Evolutionary conservation across 2,113 vertebrate species (phyloP).

Genomic region (Budorcas taxicolor): DNA sequence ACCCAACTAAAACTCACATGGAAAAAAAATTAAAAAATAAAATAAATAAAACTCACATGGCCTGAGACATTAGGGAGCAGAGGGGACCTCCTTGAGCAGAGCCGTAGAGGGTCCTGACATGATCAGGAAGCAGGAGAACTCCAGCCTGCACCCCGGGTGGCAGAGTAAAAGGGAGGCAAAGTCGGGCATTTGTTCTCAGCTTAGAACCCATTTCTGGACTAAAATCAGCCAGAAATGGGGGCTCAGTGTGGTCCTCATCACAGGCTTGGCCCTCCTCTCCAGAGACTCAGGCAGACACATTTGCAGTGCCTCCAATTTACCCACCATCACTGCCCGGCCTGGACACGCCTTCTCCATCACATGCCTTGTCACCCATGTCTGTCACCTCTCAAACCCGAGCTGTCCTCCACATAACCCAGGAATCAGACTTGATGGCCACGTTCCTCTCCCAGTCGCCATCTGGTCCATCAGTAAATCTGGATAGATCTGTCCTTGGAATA

Average conservation of each 20-base stretch:
- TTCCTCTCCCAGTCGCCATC: background rate
- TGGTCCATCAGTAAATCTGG: background rate
- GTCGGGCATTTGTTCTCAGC: background rate
- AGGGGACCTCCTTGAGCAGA: no score
- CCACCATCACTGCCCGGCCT: background rate
- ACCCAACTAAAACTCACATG: rapidly evolving
- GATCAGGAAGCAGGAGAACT: rapidly evolving
- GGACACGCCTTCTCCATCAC: background rate
- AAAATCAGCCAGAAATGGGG: background rate
- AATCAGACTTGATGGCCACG: background rate
- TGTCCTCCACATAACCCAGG: no score
- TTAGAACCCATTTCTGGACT: no score
- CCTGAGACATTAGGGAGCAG: no score
- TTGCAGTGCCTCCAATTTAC: background rate
- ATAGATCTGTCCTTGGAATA: background rate
- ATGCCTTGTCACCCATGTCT: background rate
- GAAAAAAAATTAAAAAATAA: no score
- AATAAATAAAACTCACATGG: rapidly evolving
- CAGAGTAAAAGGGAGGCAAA: background rate
- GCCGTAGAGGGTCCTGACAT: rapidly evolving
- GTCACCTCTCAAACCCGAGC: background rate
- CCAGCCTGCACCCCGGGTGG: rapidly evolving
- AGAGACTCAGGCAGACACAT: background rate
- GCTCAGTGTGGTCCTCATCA: background rate
- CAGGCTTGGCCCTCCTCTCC: background rate